These are phyloP conservation scores for Sminthurinus signatus DNA, from an alignment of 1,140 invertebrate species.

Conservation along the genomic window DNA sequence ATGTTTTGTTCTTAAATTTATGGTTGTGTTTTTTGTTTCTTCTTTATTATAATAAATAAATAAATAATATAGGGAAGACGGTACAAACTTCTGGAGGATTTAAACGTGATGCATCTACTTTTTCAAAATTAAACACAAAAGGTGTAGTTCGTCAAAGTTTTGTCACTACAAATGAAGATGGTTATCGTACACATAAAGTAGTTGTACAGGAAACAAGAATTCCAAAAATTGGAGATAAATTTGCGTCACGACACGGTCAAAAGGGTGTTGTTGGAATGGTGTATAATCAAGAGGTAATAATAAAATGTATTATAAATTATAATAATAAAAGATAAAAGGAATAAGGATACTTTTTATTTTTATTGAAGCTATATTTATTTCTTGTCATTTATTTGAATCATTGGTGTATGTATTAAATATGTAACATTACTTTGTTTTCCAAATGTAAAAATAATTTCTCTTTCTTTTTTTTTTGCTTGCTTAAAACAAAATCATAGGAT, in stretches of 20 bases:
- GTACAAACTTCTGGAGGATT: neutral
- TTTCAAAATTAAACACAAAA: neutral
- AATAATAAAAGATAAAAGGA: too few species aligned
- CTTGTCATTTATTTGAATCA: too few species aligned
- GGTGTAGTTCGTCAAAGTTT: conserved; percentile 59
- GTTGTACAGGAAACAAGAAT: conserved; percentile 73
- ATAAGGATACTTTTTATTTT: too few species aligned
- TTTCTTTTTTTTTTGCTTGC: neutral
- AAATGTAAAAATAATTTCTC: neutral
- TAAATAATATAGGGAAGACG: conserved; percentile 11
- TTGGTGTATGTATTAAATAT: too few species aligned
- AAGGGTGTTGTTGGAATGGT: conserved; percentile 99
- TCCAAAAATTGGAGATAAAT: conserved; percentile 98
- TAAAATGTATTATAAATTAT: too few species aligned
- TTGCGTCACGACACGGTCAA: conserved; percentile 96
- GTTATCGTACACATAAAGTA: conserved; percentile 98
- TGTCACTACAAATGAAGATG: conserved; percentile 91
- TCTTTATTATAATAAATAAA: too few species aligned
- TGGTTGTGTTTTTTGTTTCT: conserved; percentile 79
- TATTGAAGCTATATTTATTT: too few species aligned
- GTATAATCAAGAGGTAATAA: conserved; percentile 76
- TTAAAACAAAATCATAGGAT: conserved; percentile 54
- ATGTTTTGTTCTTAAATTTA: conserved; percentile 95
- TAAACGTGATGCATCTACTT: neutral
- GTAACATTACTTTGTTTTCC: neutral